These are phyloP conservation scores for Anticlea derivata DNA, from an alignment of 2,888 invertebrate species.

Conservation along the genomic window DNA sequence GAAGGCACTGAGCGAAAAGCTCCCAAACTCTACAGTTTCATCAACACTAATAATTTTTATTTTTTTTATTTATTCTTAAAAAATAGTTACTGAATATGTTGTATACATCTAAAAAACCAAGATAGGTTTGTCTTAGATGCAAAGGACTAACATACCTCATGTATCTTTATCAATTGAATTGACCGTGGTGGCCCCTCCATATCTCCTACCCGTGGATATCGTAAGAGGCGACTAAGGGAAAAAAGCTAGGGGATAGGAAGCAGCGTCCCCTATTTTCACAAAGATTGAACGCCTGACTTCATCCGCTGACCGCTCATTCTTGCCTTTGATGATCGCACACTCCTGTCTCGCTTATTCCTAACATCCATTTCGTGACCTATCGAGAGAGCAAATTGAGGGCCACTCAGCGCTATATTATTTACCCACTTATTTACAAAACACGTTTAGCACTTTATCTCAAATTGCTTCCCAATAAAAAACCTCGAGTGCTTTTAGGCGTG, in stretches of 20 bases:
- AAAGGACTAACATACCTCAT: too few relatives aligned
- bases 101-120: too few relatives aligned
- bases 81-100: too few relatives aligned
- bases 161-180: too few relatives aligned
- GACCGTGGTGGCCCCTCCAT: too few relatives aligned
- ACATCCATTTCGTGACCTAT: constrained; percentile 17
- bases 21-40: constrained; percentile 28
- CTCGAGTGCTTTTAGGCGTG: constrained; percentile 48
- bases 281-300: constrained; percentile 44
- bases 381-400: constrained; percentile 15
- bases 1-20: constrained; percentile 42
- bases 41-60: constrained; percentile 60
- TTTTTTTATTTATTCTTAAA: too few relatives aligned
- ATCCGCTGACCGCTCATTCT: constrained; percentile 67
- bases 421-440: constrained; percentile 48
- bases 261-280: too few relatives aligned
- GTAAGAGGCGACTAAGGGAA: too few relatives aligned
- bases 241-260: too few relatives aligned
- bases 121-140: too few relatives aligned
- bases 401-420: constrained; percentile 39
- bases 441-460: constrained; percentile 54
- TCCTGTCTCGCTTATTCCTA: constrained; percentile 18
- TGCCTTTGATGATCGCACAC: constrained; percentile 50
- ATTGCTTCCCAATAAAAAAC: constrained; percentile 52
- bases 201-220: too few relatives aligned